Evolutionary conservation across 1,140 invertebrate species (phyloP).

Genomic region (Latrodectus geometricus): DNA sequence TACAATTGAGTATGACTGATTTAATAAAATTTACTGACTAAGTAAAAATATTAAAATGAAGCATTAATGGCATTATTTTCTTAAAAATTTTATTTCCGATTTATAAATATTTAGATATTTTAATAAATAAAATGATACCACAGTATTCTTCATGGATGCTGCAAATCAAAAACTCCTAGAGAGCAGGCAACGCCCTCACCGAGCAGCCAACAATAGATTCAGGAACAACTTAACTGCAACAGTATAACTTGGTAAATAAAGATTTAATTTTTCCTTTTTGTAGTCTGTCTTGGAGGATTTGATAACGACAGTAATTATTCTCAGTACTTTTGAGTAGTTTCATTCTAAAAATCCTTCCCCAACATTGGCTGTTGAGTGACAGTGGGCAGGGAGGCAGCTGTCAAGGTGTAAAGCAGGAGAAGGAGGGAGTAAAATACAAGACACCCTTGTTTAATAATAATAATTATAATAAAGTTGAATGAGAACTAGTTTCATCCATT

Average conservation of each 20-base stretch:
- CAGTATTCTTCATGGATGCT: no score
- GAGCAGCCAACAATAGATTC: background rate
- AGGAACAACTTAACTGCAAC: background rate
- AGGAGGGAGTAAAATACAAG: conserved; percentile 8
- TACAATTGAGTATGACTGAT: no score
- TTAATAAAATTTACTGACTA: no score
- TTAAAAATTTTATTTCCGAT: no score
- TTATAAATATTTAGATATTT: no score
- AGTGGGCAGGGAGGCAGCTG: conserved; percentile 34
- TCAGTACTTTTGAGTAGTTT: conserved; percentile 10
- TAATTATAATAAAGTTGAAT: no score
- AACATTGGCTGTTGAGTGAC: conserved; percentile 5
- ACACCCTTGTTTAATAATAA: no score
- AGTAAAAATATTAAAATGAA: no score
- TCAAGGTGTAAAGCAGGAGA: background rate
- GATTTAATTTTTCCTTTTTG: background rate
- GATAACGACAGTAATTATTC: conserved; percentile 17
- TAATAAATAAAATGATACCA: no score
- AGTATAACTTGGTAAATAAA: no score
- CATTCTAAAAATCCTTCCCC: background rate
- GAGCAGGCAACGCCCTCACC: background rate
- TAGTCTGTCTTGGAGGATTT: conserved; percentile 4
- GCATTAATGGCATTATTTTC: no score
- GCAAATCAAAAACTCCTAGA: background rate
- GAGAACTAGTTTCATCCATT: no score